Evolutionary conservation across 2,797 vertebrate species (phyloP).

Genomic region (Sebastes cheni): DNA sequence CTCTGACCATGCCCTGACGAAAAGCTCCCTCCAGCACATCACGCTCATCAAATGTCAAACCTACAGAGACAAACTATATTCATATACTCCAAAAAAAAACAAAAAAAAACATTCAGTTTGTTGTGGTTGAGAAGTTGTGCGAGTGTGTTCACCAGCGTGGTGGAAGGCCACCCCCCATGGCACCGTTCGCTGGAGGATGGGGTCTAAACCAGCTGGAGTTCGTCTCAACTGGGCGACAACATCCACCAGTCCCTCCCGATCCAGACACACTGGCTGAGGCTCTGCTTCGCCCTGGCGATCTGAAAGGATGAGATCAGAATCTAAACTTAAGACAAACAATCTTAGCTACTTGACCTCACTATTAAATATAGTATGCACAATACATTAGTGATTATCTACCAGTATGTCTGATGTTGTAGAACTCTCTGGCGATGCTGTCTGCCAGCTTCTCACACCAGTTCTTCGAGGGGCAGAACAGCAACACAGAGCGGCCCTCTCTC

Average conservation of each 20-base stretch:
- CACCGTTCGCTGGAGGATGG: conserved; percentile 89
- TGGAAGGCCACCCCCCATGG: conserved; percentile 96
- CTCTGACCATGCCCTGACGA: conserved; percentile 87
- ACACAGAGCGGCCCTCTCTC: conserved; percentile 88
- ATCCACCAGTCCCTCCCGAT: conserved; percentile 84
- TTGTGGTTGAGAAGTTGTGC: neutral
- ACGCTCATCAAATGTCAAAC: conserved; percentile 96
- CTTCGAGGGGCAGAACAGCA: conserved; percentile 97
- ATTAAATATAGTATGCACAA: neutral
- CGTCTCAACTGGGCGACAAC: conserved; percentile 90
- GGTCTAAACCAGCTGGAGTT: conserved; percentile 90
- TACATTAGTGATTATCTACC: conserved; percentile 36
- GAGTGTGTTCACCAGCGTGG: conserved; percentile 89
- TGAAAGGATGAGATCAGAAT: conserved; percentile 25
- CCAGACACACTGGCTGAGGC: conserved; percentile 78
- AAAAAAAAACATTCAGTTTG: neutral
- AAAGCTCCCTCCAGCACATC: conserved; percentile 95
- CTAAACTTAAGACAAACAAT: neutral
- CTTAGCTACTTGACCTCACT: neutral
- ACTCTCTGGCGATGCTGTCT: conserved; percentile 91
- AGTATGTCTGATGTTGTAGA: conserved; percentile 85
- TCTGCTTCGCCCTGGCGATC: conserved; percentile 25
- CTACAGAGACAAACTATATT: conserved; percentile 69
- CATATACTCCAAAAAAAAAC: neutral
- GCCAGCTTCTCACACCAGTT: conserved; percentile 98